Evolutionary conservation across 37 sponge, comb jelly and placozoan genomes (phyloP).

Genomic region (Hexactinellida sp.): DNA sequence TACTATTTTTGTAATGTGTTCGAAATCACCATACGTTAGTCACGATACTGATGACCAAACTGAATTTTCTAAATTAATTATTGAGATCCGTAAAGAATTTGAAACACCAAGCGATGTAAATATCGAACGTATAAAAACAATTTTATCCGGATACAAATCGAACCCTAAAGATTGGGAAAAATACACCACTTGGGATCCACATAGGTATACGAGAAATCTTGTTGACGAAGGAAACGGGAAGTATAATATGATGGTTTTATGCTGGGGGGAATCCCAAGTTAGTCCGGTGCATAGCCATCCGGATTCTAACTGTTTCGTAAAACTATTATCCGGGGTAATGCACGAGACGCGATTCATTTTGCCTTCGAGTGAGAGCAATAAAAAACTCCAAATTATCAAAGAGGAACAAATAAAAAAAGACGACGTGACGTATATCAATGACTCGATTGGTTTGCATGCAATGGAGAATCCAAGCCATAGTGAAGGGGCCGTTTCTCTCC

Average conservation of each 20-base stretch:
- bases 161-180: constrained; percentile 40
- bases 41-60: not conserved
- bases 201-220: constrained; percentile 86
- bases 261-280: constrained; percentile 85
- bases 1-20: not conserved
- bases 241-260: constrained; percentile 75
- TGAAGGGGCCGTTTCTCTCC: constrained; percentile 62
- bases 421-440: constrained; percentile 66
- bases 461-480: constrained; percentile 78
- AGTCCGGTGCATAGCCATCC: constrained; percentile 76
- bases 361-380: constrained; percentile 23
- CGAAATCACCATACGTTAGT: not conserved
- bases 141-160: constrained; percentile 50
- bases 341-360: constrained; percentile 53
- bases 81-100: not conserved
- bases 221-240: constrained; percentile 72
- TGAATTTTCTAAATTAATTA: not conserved
- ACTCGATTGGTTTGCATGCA: constrained; percentile 74
- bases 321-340: constrained; percentile 45
- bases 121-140: constrained; percentile 34
- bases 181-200: constrained; percentile 47
- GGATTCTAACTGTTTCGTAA: constrained; percentile 85
- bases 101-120: constrained; percentile 25
- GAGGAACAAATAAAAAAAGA: constrained; percentile 20
- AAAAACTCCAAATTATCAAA: constrained; percentile 14